Evolutionary conservation across 37 sponge, comb jelly and placozoan genomes (phyloP), one percentile per base, ranked within the genome.

Genomic region (Oopsacas minuta): DNA sequence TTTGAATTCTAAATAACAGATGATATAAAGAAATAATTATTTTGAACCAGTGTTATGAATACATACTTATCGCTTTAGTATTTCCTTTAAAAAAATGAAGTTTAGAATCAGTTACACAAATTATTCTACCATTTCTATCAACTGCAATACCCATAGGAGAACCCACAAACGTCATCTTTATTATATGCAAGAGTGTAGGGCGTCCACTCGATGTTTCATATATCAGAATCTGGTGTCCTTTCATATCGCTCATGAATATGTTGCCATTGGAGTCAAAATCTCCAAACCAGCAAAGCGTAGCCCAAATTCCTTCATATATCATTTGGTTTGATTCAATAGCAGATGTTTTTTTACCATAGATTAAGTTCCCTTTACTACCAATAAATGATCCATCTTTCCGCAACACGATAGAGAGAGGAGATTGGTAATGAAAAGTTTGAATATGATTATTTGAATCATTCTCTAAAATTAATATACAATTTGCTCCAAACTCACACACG

Each of bases 401-500:
- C 8, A 42, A 42, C 12, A 17, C 12, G 15, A 42, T 42, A 17
- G 49, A 17, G 49, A 17, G 49, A 17, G 49, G 49, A 42, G 12
- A 17, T 17, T 8, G 8, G 49, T 42, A 42, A 15, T 8, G 12
- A 15, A 42, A 42, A 15, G 49, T 42, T 8, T 42, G 15, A 42
- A 42, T 42, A 42, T 42, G 49, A 15, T 42, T 42, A 17, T 42
- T 42, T 15, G 15, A 15, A 15, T 8, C 8, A 17, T 42, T 15
- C 49, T 42, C 49, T 17, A 61, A n/a, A 61, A 61, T n/a, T 25
- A 61, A 3, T 61, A 61, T 3, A 32, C 28, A 3, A n/a, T n/a
- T 61, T 34, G 75, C 75, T 61, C 75, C 75, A 61, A 61, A 61
- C 30, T 61, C 75, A n/a, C 75, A 61, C 28, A 61, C 30, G 28